A percentile compares a stretch with the other conserved stretches of the same genome.
Conservation (phyloP, 2,113 vertebrate species). For the Pteronura brasiliensis region DNA sequence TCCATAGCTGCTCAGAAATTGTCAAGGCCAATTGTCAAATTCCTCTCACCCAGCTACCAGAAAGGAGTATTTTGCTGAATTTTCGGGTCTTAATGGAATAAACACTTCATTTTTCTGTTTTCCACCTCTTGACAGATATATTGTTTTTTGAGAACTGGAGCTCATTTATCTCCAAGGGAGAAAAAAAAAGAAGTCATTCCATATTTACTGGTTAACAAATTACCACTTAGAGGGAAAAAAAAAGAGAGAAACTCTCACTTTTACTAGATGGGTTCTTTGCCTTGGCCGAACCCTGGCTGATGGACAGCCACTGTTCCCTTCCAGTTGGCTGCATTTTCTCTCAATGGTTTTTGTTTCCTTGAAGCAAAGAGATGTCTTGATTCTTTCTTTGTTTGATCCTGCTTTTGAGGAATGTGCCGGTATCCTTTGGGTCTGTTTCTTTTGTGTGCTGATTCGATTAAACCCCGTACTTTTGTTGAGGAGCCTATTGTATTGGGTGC, state of each 20-base stretch:
- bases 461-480: not conserved
- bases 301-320: not conserved
- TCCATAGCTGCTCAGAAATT: not conserved
- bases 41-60: not conserved
- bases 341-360: not conserved
- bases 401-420: constrained; percentile 24
- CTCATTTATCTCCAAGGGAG: constrained; percentile 55
- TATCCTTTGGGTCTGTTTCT: not conserved
- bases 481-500: not conserved
- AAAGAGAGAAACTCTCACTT: not conserved
- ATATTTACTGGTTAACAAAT: constrained; percentile 37
- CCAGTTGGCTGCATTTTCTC: not conserved
- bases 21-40: not conserved
- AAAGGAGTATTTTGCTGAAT: constrained; percentile 19
- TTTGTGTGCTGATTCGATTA: not conserved
- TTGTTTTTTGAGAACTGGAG: constrained; percentile 2
- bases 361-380: not conserved
- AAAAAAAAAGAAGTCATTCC: constrained; percentile 39
- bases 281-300: not conserved
- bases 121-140: not conserved
- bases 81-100: constrained; percentile 23
- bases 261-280: not conserved
- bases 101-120: not conserved
- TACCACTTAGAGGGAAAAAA: not conserved
- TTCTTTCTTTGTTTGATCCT: constrained; percentile 1